Evolutionary conservation across 2,888 invertebrate species (phyloP).

Genomic region (Nematopogon swammerdamellus): DNA sequence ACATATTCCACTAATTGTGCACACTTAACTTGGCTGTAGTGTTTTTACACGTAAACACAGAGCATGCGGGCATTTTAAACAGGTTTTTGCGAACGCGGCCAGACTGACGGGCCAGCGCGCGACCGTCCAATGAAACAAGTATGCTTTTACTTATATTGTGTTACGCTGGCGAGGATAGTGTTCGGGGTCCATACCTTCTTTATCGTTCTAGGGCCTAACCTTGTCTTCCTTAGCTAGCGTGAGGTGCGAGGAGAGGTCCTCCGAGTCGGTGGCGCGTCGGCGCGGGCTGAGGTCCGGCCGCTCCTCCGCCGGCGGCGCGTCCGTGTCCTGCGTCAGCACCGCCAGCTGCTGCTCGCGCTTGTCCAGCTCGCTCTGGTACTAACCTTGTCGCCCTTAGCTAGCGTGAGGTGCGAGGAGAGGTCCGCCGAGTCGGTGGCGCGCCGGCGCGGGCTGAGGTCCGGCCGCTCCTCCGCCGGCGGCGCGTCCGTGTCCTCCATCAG

Average conservation of each 20-base stretch:
- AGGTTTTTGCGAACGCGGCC: no score
- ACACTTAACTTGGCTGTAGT: no score
- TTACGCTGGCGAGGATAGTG: no score
- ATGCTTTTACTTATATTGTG: no score
- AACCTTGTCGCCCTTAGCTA: conserved; percentile 1
- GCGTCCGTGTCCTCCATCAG: conserved; percentile 77
- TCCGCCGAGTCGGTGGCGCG: conserved; percentile 26
- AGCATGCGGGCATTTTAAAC: no score
- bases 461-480: conserved; percentile 20
- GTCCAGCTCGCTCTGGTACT: no score
- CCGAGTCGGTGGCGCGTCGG: conserved; percentile 43
- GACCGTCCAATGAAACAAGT: no score
- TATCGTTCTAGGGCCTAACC: no score
- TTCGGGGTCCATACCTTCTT: no score
- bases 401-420: conserved; percentile 5
- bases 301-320: conserved; percentile 27
- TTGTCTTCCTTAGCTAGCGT: background rate
- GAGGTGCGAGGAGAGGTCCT: conserved; percentile 6
- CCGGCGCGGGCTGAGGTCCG: conserved; percentile 52
- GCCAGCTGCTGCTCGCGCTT: conserved; percentile 88
- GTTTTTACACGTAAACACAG: no score
- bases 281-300: conserved; percentile 44
- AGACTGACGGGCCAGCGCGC: no score
- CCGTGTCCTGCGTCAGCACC: conserved; percentile 81
- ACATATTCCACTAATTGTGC: no score